Percentiles rank a stretch among this genome's conserved stretches.
These are phyloP conservation scores for Brachionus paranguensis DNA, from an alignment of 1,140 invertebrate species.

Conservation along the genomic window DNA sequence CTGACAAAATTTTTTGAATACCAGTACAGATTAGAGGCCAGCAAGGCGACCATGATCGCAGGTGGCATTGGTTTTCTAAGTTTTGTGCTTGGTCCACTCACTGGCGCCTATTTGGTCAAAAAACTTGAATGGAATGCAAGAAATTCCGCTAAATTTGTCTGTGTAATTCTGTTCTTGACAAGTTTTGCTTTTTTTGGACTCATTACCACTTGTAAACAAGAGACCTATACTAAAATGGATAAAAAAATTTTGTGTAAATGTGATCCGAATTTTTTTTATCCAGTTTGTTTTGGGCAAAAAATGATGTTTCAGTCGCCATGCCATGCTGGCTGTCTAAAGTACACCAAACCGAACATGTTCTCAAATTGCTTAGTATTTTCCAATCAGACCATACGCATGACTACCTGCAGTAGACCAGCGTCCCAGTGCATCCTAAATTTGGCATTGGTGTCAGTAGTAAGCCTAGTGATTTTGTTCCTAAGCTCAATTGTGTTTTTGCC, in stretches of 20 bases:
- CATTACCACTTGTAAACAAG: conserved; percentile 8
- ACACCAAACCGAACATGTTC: neutral
- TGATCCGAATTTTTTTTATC: conserved; percentile 27
- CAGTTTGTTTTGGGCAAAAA: neutral
- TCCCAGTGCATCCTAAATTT: neutral
- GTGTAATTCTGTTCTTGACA: neutral
- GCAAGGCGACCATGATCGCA: conserved; percentile 24
- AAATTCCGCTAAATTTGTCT: neutral
- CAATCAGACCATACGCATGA: neutral
- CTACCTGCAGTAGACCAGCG: neutral
- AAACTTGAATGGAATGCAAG: neutral
- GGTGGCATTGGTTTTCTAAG: conserved; percentile 12
- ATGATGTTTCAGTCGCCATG: conserved; percentile 28
- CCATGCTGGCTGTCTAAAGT: conserved; percentile 3
- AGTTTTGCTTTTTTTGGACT: conserved; percentile 1
- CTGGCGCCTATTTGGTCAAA: conserved; percentile 30
- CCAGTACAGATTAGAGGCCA: neutral
- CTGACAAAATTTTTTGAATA: conserved; percentile 38
- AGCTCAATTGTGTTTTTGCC: conserved; percentile 3
- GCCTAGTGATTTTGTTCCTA: neutral
- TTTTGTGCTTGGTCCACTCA: neutral
- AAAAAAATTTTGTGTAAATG: neutral
- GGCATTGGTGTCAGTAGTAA: neutral
- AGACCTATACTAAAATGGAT: neutral
- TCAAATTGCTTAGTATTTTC: neutral